Conservation (phyloP, 2,888 invertebrate species). For the Fragum sueziense region DNA sequence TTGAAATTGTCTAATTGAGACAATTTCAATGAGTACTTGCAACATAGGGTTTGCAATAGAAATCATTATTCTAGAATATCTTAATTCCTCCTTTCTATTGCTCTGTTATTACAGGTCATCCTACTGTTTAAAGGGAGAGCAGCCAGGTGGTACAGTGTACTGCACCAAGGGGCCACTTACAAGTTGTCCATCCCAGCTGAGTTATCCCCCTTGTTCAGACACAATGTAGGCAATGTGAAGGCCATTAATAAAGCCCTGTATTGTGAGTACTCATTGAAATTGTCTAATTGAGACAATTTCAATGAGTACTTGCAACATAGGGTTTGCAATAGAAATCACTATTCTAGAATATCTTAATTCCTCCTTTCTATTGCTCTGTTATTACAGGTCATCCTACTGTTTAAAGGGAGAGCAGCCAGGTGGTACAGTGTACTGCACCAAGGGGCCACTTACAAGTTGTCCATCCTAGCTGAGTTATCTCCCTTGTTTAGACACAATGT, state of each 20-base stretch:
- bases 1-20: too few relatives aligned
- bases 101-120: constrained; percentile 22
- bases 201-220: constrained; percentile 27
- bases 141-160: constrained; percentile 48
- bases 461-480: constrained; percentile 24
- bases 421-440: constrained; percentile 52
- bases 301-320: too few relatives aligned
- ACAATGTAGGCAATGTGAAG: neutral
- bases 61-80: too few relatives aligned
- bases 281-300: too few relatives aligned
- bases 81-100: neutral
- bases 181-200: constrained; percentile 28
- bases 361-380: neutral
- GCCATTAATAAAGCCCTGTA: neutral
- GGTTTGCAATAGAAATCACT: too few relatives aligned
- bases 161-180: constrained; percentile 47
- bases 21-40: too few relatives aligned
- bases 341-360: too few relatives aligned
- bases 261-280: too few relatives aligned
- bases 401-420: constrained; percentile 29
- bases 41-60: too few relatives aligned
- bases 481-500: constrained; percentile 24
- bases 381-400: constrained; percentile 39
- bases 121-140: constrained; percentile 31
- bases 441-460: constrained; percentile 43